phyloP scores from a whole-genome alignment of 2,113 vertebrate genomes.

The Chionodraco myersi region DNA sequence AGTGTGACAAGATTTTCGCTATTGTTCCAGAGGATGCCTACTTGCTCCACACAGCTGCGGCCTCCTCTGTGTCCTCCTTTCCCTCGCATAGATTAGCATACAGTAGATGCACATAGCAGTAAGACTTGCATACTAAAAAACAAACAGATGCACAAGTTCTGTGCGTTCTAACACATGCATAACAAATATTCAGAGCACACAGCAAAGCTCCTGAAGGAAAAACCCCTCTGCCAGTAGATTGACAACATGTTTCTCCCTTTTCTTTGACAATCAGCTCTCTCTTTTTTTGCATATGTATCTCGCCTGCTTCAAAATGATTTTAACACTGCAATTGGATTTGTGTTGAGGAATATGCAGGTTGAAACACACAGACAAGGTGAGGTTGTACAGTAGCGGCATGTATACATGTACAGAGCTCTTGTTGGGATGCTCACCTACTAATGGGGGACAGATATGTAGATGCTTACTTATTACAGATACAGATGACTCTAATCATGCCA shows the following conservation, averaged over 20 bases:
- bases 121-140: slow-evolving; percentile 42
- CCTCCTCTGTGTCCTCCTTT: slow-evolving; percentile 30
- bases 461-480: slow-evolving; percentile 56
- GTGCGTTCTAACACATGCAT: not conserved
- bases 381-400: slow-evolving; percentile 52
- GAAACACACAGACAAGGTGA: slow-evolving; percentile 5
- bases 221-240: slow-evolving; percentile 15
- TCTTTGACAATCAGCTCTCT: slow-evolving; percentile 56
- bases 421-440: too few relatives aligned
- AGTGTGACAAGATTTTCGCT: slow-evolving; percentile 65
- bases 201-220: slow-evolving; percentile 22
- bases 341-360: slow-evolving; percentile 50
- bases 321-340: slow-evolving; percentile 43
- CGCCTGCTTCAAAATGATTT: slow-evolving; percentile 63
- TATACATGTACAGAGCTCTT: slow-evolving; percentile 59
- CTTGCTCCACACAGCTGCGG: slow-evolving; percentile 36
- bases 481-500: slow-evolving; percentile 54
- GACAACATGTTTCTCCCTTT: slow-evolving; percentile 21
- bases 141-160: slow-evolving; percentile 1
- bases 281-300: slow-evolving; percentile 55
- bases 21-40: slow-evolving; percentile 36
- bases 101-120: slow-evolving; percentile 39
- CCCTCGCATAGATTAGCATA: slow-evolving; percentile 50
- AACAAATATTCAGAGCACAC: slow-evolving; percentile 13
- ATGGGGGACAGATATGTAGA: slow-evolving; percentile 6